These are phyloP conservation scores for Cotesia vestalis DNA, from an alignment of 1,140 invertebrate genomes.

Conservation along the genomic window DNA sequence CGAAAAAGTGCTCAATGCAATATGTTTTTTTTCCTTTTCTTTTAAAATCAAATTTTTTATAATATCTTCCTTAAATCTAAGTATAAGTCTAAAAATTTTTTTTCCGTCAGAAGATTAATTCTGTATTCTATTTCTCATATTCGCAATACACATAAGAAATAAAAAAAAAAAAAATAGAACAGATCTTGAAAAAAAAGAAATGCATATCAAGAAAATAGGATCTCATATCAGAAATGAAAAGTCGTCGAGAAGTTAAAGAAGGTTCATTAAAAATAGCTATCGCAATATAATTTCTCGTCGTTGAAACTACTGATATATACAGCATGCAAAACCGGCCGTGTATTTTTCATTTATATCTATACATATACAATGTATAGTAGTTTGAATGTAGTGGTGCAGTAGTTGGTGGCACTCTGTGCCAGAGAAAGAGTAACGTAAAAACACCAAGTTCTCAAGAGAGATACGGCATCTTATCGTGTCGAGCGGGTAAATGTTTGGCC, in stretches of 20 bases:
- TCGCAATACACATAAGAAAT: too few relatives aligned
- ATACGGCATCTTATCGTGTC: constrained; percentile 60
- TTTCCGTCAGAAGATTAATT: too few relatives aligned
- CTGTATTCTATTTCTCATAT: too few relatives aligned
- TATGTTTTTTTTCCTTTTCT: too few relatives aligned
- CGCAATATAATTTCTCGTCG: constrained; percentile 48
- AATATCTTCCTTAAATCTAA: too few relatives aligned
- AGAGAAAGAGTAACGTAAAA: constrained; percentile 44
- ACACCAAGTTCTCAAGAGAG: constrained; percentile 56
- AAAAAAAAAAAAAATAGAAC: constrained; percentile 30
- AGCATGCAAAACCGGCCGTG: constrained; percentile 35
- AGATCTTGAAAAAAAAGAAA: constrained; percentile 54
- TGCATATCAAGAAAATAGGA: too few relatives aligned
- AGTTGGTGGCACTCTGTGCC: constrained; percentile 35
- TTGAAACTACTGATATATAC: constrained; percentile 44
- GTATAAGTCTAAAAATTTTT: too few relatives aligned
- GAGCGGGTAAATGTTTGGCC: constrained; percentile 59
- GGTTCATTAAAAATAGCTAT: constrained; percentile 63
- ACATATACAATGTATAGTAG: neutral
- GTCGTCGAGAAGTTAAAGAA: constrained; percentile 43
- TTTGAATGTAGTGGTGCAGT: neutral
- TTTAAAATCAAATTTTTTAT: too few relatives aligned
- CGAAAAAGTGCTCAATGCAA: too few relatives aligned
- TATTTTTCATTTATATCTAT: constrained; percentile 5
- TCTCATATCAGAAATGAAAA: too few relatives aligned